A percentile compares a stretch with the other conserved stretches of the same genome.
phyloP scores from a whole-genome alignment of 2,797 vertebrate species.

The Cygnus olor region DNA sequence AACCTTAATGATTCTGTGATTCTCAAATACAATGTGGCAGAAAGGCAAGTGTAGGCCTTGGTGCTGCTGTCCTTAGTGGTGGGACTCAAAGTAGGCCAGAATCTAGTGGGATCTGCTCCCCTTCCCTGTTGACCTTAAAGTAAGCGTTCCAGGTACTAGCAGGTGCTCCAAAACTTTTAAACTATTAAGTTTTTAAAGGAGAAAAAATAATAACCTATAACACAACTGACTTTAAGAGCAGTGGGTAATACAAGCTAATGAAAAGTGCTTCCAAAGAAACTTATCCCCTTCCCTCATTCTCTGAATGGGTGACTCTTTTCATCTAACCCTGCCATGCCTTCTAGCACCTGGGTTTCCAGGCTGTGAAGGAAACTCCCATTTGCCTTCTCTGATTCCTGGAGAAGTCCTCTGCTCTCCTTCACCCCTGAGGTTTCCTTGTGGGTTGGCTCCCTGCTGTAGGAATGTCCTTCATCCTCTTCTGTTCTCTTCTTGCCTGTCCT shows the following conservation, averaged over 20 bases:
- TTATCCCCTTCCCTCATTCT: not conserved
- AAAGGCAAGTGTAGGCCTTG: not conserved
- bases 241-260: not conserved
- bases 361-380: not conserved
- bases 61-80: not conserved
- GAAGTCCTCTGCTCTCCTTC: not conserved
- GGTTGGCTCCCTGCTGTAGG: not conserved
- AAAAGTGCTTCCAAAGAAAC: not conserved
- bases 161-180: not conserved
- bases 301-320: not conserved
- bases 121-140: not conserved
- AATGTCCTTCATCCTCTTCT: not conserved
- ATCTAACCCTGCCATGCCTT: not conserved
- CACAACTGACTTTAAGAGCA: not conserved
- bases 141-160: not conserved
- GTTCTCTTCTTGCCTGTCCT: not conserved
- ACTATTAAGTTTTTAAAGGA: not conserved
- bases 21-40: accelerated
- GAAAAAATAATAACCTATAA: not conserved
- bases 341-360: not conserved
- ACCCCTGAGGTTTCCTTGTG: not conserved
- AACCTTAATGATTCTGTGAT: too few relatives aligned
- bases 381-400: not conserved
- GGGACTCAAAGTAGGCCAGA: not conserved
- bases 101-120: not conserved